These are phyloP conservation scores for Trichopria drosophilae DNA, from an alignment of 2,888 invertebrate genomes.

Conservation along the genomic window DNA sequence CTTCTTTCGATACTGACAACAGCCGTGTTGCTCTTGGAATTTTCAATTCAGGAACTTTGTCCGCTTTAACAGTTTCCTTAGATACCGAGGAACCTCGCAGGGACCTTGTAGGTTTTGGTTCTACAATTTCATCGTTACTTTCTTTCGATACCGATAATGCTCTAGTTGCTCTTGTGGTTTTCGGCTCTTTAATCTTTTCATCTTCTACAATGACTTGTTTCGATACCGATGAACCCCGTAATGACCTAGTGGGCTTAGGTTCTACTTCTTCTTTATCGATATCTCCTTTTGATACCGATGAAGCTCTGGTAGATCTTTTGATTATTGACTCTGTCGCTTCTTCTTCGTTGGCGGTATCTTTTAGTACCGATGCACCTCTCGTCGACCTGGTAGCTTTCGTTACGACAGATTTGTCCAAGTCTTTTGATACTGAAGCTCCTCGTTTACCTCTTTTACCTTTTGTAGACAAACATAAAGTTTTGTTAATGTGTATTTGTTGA, in stretches of 20 bases:
- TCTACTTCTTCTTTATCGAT: no score
- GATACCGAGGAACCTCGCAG: slow-evolving; percentile 19
- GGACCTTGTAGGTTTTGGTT: slow-evolving; percentile 6
- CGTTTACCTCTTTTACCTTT: slow-evolving; percentile 16
- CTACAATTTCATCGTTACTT: slow-evolving; percentile 2
- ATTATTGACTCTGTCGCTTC: slow-evolving; percentile 8
- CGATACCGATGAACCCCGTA: slow-evolving; percentile 2
- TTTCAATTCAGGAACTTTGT: background rate
- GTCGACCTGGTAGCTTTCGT: slow-evolving; percentile 21
- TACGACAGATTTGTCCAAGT: slow-evolving; percentile 1
- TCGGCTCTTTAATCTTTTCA: background rate
- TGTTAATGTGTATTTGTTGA: no score
- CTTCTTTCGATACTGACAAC: slow-evolving; percentile 44
- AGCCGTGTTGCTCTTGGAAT: slow-evolving; percentile 34
- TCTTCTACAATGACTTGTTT: background rate
- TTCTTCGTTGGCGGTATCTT: slow-evolving; percentile 6
- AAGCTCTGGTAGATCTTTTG: slow-evolving; percentile 23
- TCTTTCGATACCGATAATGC: background rate
- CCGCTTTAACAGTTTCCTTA: slow-evolving; percentile 5
- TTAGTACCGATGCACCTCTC: slow-evolving; percentile 22
- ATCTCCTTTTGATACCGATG: slow-evolving; percentile 17
- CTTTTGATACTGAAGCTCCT: slow-evolving; percentile 22
- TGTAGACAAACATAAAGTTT: no score
- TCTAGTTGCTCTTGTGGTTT: background rate
- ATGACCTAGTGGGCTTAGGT: slow-evolving; percentile 1